These are phyloP conservation scores for Sula dactylatra DNA, from an alignment of 2,113 vertebrate species.

Conservation along the genomic window DNA sequence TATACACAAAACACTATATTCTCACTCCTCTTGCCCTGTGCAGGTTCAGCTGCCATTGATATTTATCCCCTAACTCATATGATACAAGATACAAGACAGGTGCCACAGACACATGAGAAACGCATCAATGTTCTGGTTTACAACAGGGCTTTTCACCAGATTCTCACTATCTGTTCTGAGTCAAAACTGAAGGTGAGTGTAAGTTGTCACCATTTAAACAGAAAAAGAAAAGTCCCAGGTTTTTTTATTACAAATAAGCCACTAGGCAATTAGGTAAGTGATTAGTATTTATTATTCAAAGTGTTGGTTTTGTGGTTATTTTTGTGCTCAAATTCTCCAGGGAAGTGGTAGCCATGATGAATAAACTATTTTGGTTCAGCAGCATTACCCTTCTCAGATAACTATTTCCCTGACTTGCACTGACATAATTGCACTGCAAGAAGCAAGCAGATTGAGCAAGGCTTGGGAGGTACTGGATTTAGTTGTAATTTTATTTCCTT, in stretches of 20 bases:
- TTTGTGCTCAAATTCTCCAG: not conserved
- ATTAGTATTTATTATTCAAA: not conserved
- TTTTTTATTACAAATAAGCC: not conserved
- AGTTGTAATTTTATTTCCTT: not conserved
- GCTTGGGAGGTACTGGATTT: not conserved
- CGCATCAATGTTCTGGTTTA: constrained; percentile 72
- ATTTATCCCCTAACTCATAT: constrained; percentile 70
- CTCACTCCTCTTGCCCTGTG: not conserved
- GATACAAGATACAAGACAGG: constrained; percentile 64
- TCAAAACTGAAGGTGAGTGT: constrained; percentile 74
- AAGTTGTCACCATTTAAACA: not conserved
- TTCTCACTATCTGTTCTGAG: constrained; percentile 74
- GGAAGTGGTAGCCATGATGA: not conserved
- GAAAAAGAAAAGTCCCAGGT: not conserved
- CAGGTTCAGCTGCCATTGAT: constrained; percentile 71
- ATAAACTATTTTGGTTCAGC: not conserved
- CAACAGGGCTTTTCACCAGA: constrained; percentile 66
- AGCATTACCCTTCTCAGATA: not conserved
- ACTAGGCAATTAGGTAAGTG: not conserved
- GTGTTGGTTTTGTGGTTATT: not conserved
- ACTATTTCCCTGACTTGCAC: not conserved
- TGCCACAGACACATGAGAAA: constrained; percentile 70
- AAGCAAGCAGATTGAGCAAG: not conserved
- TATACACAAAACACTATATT: not conserved
- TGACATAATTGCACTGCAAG: not conserved